These are phyloP conservation scores for Stenchaetothrips biformis DNA, from an alignment of 2,888 invertebrate species.

Conservation along the genomic window DNA sequence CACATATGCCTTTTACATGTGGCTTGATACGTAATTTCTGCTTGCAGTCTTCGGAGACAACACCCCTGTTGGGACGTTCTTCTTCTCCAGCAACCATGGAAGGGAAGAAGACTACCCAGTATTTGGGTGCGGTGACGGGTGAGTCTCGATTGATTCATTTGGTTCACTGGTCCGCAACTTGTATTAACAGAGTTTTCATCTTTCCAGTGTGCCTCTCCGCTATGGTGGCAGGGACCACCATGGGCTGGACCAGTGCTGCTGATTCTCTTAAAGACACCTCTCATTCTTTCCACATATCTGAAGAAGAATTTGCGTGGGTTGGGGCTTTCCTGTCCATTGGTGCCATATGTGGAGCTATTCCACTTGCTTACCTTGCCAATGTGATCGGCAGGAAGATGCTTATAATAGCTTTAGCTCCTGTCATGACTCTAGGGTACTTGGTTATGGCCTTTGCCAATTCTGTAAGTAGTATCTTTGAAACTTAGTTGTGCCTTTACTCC, in stretches of 20 bases:
- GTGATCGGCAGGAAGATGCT: constrained; percentile 64
- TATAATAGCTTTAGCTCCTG: constrained; percentile 57
- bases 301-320: constrained; percentile 61
- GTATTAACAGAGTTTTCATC: not conserved
- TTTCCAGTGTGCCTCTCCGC: not conserved
- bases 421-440: constrained; percentile 68
- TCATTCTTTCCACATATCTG: constrained; percentile 42
- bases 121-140: constrained; percentile 62
- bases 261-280: not conserved
- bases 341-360: constrained; percentile 65
- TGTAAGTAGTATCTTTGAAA: constrained; percentile 33
- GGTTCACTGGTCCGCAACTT: not conserved
- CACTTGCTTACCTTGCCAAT: constrained; percentile 64
- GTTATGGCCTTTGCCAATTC: constrained; percentile 62
- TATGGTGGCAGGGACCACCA: not conserved
- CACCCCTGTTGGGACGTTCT: not conserved
- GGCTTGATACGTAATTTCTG: not conserved
- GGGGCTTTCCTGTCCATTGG: constrained; percentile 64
- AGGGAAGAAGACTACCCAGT: constrained; percentile 57
- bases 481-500: not conserved
- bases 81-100: not conserved
- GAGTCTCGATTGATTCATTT: constrained; percentile 33
- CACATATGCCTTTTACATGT: not conserved
- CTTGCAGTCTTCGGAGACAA: constrained; percentile 7
- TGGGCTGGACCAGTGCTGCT: constrained; percentile 4